These are phyloP conservation scores for Hoplostethus mediterraneus DNA, from an alignment of 2,797 vertebrate genomes.

Conservation along the genomic window DNA sequence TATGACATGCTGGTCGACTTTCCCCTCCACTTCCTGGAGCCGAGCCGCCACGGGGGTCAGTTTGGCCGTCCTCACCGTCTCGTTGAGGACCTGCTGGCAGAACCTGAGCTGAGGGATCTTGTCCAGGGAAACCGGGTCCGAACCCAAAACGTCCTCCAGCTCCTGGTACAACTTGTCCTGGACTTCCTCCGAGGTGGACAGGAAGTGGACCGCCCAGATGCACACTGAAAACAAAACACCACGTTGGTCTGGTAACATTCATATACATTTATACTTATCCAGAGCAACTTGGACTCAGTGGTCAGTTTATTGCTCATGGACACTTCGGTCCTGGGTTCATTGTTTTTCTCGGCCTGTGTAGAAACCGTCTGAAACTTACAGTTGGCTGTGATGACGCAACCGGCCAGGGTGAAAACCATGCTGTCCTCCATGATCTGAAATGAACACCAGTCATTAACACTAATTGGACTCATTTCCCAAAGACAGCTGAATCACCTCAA, in stretches of 20 bases:
- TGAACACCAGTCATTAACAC: neutral
- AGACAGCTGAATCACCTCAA: too few species aligned
- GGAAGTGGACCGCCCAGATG: slow-evolving; percentile 94
- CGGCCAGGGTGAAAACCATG: slow-evolving; percentile 96
- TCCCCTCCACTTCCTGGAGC: slow-evolving; percentile 95
- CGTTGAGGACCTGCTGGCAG: slow-evolving; percentile 93
- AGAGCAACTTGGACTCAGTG: too few species aligned
- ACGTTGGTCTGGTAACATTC: too few species aligned
- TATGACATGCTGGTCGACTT: slow-evolving; percentile 91
- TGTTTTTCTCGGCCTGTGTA: neutral
- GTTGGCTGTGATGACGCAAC: slow-evolving; percentile 94
- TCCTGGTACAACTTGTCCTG: slow-evolving; percentile 92
- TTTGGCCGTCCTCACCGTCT: slow-evolving; percentile 94
- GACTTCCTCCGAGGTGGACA: slow-evolving; percentile 90
- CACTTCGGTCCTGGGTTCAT: too few species aligned
- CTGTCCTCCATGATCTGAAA: slow-evolving; percentile 94
- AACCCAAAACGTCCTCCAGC: slow-evolving; percentile 88
- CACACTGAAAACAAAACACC: slow-evolving; percentile 87
- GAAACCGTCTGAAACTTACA: slow-evolving; percentile 82
- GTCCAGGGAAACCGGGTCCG: slow-evolving; percentile 88
- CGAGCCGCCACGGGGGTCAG: slow-evolving; percentile 93
- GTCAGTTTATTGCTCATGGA: too few species aligned
- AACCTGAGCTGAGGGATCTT: slow-evolving; percentile 96
- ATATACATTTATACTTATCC: too few species aligned
- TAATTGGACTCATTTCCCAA: neutral